Percentiles rank a stretch among this genome's conserved stretches.
Conservation (phyloP, 2,113 vertebrate species). For the Protobothrops mucrosquamatus region DNA sequence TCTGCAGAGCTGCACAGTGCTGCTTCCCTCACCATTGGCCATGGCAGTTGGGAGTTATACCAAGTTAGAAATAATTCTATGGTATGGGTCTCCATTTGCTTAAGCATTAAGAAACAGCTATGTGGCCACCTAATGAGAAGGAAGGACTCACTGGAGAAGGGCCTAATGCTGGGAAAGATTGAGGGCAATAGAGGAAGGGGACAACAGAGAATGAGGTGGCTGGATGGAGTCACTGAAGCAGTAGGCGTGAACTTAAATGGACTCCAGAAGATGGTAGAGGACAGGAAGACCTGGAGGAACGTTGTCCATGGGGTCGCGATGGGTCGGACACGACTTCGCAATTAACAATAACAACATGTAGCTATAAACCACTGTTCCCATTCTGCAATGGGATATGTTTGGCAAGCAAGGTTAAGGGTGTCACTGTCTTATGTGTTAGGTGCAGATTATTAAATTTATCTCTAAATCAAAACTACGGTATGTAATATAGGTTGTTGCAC, state of each 20-base stretch:
- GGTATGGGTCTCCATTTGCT: neutral
- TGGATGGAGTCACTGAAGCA: no score
- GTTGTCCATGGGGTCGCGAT: no score
- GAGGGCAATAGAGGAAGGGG: no score
- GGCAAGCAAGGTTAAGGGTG: neutral
- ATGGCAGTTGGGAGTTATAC: neutral
- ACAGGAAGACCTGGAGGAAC: no score
- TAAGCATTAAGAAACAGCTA: neutral
- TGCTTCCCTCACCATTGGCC: neutral
- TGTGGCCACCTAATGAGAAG: no score
- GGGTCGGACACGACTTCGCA: no score
- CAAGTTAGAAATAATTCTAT: neutral
- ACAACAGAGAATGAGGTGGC: no score
- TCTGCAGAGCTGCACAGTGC: neutral
- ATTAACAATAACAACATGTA: neutral
- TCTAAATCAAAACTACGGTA: constrained; percentile 7
- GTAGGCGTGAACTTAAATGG: no score
- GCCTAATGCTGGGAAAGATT: no score
- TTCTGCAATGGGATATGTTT: neutral
- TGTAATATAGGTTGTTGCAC: neutral
- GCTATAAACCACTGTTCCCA: neutral
- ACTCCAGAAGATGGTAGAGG: no score
- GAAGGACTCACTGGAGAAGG: no score
- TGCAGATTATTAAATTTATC: neutral
- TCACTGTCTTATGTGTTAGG: neutral